These are phyloP conservation scores for Zophobas morio DNA, from an alignment of 1,140 invertebrate species.

Conservation along the genomic window DNA sequence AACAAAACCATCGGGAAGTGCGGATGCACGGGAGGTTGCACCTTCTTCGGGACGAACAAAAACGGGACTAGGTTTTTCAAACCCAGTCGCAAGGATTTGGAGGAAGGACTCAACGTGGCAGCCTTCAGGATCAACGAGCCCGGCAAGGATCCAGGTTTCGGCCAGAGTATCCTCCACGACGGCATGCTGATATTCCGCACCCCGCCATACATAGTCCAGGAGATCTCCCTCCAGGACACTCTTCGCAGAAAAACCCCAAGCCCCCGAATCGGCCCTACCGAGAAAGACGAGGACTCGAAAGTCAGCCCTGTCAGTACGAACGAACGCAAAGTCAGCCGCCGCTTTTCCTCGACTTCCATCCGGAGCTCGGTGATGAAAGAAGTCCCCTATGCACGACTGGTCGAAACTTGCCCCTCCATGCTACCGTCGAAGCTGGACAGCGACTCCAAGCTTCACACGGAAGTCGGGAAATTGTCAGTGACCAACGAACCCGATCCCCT, in stretches of 20 bases:
- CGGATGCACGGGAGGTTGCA: constrained; percentile 95
- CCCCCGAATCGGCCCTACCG: constrained; percentile 52
- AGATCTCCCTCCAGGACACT: constrained; percentile 83
- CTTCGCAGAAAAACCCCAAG: constrained; percentile 65
- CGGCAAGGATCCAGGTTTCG: constrained; percentile 86
- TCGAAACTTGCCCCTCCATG: constrained; percentile 76
- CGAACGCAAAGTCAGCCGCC: constrained; percentile 61
- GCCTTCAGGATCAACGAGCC: constrained; percentile 75
- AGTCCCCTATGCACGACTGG: constrained; percentile 84
- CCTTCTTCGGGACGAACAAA: constrained; percentile 92
- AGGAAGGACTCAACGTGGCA: constrained; percentile 87
- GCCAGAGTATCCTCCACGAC: constrained; percentile 92
- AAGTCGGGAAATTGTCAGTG: constrained; percentile 76
- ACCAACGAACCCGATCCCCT: constrained; percentile 68
- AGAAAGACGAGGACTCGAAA: constrained; percentile 48
- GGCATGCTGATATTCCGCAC: constrained; percentile 92
- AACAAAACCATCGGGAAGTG: constrained; percentile 81
- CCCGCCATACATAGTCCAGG: constrained; percentile 85
- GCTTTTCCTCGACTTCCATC: constrained; percentile 65
- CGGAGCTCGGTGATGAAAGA: constrained; percentile 72
- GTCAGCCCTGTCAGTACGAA: constrained; percentile 57
- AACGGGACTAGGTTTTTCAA: constrained; percentile 92
- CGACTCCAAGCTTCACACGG: constrained; percentile 81
- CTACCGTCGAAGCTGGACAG: constrained; percentile 81
- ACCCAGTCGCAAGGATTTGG: constrained; percentile 83